phyloP scores from a whole-genome alignment of 2,797 vertebrate genomes.

The Lacerta agilis region DNA sequence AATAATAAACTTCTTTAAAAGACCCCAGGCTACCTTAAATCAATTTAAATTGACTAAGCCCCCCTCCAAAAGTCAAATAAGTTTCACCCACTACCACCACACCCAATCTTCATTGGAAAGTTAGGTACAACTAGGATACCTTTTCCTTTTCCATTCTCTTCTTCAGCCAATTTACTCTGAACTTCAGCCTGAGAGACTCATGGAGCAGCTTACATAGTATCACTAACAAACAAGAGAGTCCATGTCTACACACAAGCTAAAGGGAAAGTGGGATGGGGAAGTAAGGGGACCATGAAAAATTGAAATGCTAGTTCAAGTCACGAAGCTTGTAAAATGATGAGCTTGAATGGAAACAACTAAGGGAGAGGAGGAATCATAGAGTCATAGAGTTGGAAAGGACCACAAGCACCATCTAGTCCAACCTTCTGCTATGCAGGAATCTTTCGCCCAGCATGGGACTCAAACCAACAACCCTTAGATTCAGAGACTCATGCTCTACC shows the following conservation, averaged over 20 bases:
- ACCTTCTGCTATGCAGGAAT: no score
- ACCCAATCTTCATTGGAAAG: neutral
- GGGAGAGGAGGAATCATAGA: no score
- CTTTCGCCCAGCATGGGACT: no score
- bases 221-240: neutral
- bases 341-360: no score
- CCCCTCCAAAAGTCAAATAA: neutral
- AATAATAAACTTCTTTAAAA: neutral
- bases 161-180: neutral
- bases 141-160: neutral
- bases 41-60: neutral
- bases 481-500: no score
- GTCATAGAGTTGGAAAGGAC: no score
- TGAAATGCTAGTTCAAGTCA: no score
- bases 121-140: neutral
- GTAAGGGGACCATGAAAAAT: no score
- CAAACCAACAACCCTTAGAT: no score
- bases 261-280: no score
- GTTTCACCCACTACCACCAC: neutral
- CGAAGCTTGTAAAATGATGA: no score
- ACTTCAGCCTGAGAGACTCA: neutral
- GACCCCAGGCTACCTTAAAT: neutral
- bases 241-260: neutral
- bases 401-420: no score
- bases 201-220: neutral